A percentile compares a stretch with the other conserved stretches of the same genome.
These are phyloP conservation scores for Campoplex capitator DNA, from an alignment of 2,888 invertebrate genomes.

Conservation along the genomic window DNA sequence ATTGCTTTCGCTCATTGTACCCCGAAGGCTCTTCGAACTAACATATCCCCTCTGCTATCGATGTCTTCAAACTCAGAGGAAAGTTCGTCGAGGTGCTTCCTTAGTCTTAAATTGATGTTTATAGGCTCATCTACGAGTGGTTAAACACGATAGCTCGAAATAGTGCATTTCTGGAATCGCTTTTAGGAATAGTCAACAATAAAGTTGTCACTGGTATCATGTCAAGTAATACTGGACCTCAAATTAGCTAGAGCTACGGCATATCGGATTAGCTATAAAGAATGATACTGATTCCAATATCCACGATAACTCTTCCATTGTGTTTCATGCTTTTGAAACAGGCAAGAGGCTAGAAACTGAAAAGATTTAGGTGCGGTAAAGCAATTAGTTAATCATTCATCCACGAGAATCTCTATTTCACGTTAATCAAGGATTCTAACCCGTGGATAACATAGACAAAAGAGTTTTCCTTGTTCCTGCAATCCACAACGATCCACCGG, in stretches of 20 bases:
- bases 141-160: background rate
- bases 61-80: background rate
- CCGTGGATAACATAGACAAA: background rate
- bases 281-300: background rate
- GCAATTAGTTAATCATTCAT: background rate
- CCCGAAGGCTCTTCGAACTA: constrained; percentile 22
- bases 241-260: background rate
- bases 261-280: background rate
- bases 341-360: background rate
- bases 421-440: constrained; percentile 1
- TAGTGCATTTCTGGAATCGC: background rate
- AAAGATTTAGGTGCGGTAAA: background rate
- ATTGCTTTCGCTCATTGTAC: constrained; percentile 71
- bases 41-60: background rate
- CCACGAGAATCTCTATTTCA: background rate
- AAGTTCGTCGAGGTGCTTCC: background rate
- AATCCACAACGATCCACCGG: constrained; percentile 22
- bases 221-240: background rate
- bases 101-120: constrained; percentile 11
- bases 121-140: background rate
- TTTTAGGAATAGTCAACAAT: background rate
- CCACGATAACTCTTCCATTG: background rate
- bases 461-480: constrained; percentile 11
- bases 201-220: background rate
- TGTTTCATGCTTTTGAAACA: background rate